These are phyloP conservation scores for Cynoglossus semilaevis DNA, from an alignment of 2,113 vertebrate species.

Conservation along the genomic window DNA sequence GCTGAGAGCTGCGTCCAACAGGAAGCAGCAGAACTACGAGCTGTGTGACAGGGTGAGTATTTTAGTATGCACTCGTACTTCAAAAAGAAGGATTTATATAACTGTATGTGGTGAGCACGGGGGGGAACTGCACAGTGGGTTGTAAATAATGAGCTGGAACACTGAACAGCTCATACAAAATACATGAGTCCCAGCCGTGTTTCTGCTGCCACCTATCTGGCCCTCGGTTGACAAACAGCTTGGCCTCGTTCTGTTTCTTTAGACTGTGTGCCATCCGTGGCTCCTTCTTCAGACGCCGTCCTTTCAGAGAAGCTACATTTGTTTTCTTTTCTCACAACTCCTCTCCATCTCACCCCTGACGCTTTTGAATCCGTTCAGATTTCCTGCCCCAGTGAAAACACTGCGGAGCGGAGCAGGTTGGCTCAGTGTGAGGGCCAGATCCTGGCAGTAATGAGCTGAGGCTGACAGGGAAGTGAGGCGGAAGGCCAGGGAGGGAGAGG, in stretches of 20 bases:
- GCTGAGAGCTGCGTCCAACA: too few species aligned
- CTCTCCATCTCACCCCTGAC: conserved; percentile 43
- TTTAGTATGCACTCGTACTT: neutral
- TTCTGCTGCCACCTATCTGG: conserved; percentile 34
- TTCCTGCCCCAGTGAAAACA: conserved; percentile 66
- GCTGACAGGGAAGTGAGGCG: conserved; percentile 66
- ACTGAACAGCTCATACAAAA: conserved; percentile 32
- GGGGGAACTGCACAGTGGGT: conserved; percentile 18
- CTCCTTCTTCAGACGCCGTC: conserved; percentile 12
- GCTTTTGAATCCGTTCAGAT: conserved; percentile 71
- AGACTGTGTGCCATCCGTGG: conserved; percentile 7
- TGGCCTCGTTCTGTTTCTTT: conserved; percentile 27
- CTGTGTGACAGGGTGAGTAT: too few species aligned
- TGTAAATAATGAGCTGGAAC: conserved; percentile 23
- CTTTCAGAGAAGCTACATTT: conserved; percentile 42
- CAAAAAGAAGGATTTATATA: conserved; percentile 1
- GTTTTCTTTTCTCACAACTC: conserved; percentile 38
- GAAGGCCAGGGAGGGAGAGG: conserved; percentile 46
- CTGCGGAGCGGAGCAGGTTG: conserved; percentile 70
- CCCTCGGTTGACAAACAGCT: conserved; percentile 34
- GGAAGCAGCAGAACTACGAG: too few species aligned
- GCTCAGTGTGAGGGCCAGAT: conserved; percentile 70
- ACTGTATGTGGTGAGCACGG: conserved; percentile 7
- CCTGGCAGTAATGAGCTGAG: conserved; percentile 67
- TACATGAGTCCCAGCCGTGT: conserved; percentile 26